Percentiles rank a stretch among this genome's conserved stretches.
Evolutionary conservation across 2,113 vertebrate genomes (phyloP).

Genomic region (Eulemur rufifrons): DNA sequence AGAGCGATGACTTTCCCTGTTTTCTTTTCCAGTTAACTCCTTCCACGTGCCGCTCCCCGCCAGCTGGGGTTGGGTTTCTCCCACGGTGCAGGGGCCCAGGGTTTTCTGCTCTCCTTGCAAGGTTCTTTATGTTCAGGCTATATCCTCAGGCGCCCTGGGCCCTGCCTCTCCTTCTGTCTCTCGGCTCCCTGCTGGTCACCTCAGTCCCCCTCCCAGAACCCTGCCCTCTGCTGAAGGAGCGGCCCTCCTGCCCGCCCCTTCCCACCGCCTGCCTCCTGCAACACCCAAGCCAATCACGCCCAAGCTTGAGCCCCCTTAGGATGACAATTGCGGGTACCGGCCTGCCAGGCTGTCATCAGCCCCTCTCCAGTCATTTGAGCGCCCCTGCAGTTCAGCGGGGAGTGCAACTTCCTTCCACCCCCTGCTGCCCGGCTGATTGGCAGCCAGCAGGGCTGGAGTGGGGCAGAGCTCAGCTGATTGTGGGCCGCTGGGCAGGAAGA

Average conservation of each 20-base stretch:
- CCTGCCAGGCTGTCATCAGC: slow-evolving; percentile 47
- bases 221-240: neutral
- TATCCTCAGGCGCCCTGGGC: neutral
- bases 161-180: no score
- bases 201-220: neutral
- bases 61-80: neutral
- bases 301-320: neutral
- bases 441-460: slow-evolving; percentile 30
- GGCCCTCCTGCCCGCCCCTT: rapidly evolving
- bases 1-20: neutral
- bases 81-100: no score
- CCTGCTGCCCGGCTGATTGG: slow-evolving; percentile 67
- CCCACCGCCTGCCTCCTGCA: neutral
- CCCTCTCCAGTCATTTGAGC: slow-evolving; percentile 11
- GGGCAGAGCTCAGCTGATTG: neutral
- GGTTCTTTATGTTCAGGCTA: neutral
- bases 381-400: slow-evolving; percentile 40
- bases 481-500: slow-evolving; percentile 36
- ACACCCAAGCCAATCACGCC: neutral
- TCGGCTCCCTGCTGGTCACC: neutral
- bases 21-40: slow-evolving; percentile 2
- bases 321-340: neutral
- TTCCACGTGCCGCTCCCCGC: neutral
- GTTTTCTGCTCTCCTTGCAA: neutral
- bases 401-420: slow-evolving; percentile 51